Percentiles rank a stretch among this genome's conserved stretches.
Evolutionary conservation across 2,888 invertebrate genomes (phyloP).

Genomic region (Apantesis nais): DNA sequence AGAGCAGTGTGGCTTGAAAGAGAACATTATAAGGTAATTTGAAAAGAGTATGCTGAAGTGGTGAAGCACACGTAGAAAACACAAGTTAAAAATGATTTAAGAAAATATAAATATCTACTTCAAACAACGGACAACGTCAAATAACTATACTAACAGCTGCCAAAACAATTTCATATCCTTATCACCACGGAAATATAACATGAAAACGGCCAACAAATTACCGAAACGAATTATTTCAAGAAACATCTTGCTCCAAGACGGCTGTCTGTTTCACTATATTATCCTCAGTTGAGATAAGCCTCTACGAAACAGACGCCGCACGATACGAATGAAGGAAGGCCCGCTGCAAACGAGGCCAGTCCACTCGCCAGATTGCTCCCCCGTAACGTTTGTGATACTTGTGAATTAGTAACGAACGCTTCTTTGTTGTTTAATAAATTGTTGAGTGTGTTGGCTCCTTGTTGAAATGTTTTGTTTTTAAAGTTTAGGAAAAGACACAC

Average conservation of each 20-base stretch:
- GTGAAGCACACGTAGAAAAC: background rate
- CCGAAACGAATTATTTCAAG: constrained; percentile 37
- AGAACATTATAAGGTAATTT: too few relatives aligned
- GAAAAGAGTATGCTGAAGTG: too few relatives aligned
- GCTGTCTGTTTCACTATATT: constrained; percentile 39
- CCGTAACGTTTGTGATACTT: background rate
- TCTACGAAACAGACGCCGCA: constrained; percentile 20
- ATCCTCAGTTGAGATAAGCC: constrained; percentile 42
- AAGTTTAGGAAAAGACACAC: background rate
- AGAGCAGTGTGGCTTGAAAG: too few relatives aligned
- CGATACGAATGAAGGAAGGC: constrained; percentile 31
- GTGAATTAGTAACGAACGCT: constrained; percentile 7
- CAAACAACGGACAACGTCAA: background rate
- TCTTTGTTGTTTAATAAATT: constrained; percentile 5
- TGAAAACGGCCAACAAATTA: constrained; percentile 38
- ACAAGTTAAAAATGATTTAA: background rate
- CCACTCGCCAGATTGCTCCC: constrained; percentile 28
- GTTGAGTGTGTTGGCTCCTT: background rate
- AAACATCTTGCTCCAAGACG: constrained; percentile 34
- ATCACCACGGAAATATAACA: constrained; percentile 24
- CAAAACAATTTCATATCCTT: constrained; percentile 19
- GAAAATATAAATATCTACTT: background rate
- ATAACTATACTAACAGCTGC: constrained; percentile 5
- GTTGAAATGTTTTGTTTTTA: background rate
- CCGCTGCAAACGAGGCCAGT: constrained; percentile 13